phyloP scores from a whole-genome alignment of 2,888 invertebrate genomes.

The Drosophila bunnanda region DNA sequence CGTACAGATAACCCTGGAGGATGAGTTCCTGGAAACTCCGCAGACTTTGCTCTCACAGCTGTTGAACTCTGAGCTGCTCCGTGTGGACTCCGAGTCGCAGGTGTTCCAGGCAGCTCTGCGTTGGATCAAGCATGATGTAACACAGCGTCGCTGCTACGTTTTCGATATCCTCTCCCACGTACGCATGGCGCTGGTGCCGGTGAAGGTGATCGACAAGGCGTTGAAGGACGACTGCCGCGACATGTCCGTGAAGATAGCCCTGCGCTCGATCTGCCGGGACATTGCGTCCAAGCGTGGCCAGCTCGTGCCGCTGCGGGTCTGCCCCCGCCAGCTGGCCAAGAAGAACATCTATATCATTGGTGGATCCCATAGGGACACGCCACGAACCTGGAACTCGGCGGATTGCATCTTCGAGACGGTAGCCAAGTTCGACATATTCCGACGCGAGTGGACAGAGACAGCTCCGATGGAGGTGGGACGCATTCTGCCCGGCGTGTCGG shows the following conservation, averaged over 20 bases:
- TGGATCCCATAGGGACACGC: conserved; percentile 92
- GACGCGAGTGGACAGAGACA: conserved; percentile 91
- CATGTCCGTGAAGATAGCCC: conserved; percentile 91
- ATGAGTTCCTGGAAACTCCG: conserved; percentile 94
- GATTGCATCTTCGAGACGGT: conserved; percentile 94
- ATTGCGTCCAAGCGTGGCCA: conserved; percentile 91
- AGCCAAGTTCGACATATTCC: conserved; percentile 90
- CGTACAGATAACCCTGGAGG: conserved; percentile 87
- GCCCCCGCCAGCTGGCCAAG: conserved; percentile 93
- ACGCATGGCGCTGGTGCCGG: conserved; percentile 92
- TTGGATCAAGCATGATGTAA: conserved; percentile 94
- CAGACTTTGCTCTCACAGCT: conserved; percentile 91
- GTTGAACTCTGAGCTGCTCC: conserved; percentile 93
- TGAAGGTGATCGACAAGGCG: conserved; percentile 91
- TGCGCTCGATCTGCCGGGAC: conserved; percentile 92
- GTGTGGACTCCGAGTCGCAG: conserved; percentile 95
- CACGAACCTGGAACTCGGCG: conserved; percentile 90
- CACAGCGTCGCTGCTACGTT: conserved; percentile 91
- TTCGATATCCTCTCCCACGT: conserved; percentile 94
- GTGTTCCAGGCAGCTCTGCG: conserved; percentile 94
- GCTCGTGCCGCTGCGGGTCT: conserved; percentile 90
- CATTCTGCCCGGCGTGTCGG: conserved; percentile 94
- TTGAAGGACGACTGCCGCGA: conserved; percentile 90
- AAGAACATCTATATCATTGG: conserved; percentile 95
- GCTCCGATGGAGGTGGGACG: conserved; percentile 93